Evolutionary conservation across 2,888 invertebrate genomes (phyloP).

Genomic region (Cacoxenus indagator): DNA sequence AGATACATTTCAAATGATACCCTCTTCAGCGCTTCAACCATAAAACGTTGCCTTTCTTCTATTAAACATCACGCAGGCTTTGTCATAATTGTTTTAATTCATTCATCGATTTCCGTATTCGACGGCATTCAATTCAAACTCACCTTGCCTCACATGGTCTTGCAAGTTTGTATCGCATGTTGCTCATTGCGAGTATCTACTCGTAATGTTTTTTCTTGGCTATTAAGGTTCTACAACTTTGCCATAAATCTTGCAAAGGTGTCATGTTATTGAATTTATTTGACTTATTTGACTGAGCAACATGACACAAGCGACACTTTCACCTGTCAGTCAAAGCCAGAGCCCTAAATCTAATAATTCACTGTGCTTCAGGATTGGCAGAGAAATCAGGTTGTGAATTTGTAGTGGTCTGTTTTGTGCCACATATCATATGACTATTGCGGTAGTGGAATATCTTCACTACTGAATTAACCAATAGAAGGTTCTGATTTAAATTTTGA

Average conservation of each 20-base stretch:
- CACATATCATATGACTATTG: no score
- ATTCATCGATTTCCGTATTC: background rate
- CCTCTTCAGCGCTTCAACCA: no score
- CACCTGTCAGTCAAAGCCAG: background rate
- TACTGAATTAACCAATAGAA: no score
- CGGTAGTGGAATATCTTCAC: no score
- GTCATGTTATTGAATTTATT: background rate
- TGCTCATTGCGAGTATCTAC: background rate
- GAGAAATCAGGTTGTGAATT: no score
- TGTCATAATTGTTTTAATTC: background rate
- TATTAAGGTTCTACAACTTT: background rate
- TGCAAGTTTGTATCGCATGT: background rate
- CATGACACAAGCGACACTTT: background rate
- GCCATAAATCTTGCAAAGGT: background rate
- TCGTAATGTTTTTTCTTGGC: background rate
- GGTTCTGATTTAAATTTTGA: no score
- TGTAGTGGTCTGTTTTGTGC: no score
- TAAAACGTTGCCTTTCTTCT: background rate
- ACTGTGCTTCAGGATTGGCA: background rate
- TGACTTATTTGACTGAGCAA: background rate
- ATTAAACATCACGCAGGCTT: background rate
- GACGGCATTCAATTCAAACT: no score
- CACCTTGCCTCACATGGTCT: background rate
- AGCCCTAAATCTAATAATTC: background rate
- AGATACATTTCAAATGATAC: no score